Base-by-base conservation (phyloP, 2,888 invertebrate species). In the Galeruca laticollis region DNA sequence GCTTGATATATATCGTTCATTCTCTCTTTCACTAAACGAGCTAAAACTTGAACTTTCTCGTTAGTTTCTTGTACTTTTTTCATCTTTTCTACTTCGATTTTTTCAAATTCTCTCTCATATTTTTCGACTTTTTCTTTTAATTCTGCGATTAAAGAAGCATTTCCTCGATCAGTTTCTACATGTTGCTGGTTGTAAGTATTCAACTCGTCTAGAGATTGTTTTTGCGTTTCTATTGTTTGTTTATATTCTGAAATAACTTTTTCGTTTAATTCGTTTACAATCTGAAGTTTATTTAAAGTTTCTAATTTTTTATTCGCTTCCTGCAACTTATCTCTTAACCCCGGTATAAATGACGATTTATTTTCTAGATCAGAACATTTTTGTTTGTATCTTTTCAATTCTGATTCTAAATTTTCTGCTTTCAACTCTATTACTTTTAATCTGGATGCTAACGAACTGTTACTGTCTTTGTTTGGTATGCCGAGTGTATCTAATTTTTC, bases 401-500 rank as follows among this genome's bases (percentile, higher is more conserved):
- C 82, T n/a, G 68, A 54, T 31, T 72, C 49, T 35, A 81, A 77
- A 78, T 86, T 86, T 67, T 84, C 85, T 59, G 81, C 80, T 74
- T 83, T 83, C 11, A 84, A 72, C 61, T 84, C 82, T 37, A 86
- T 73, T 20, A 84, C 75, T 76, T 84, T 85, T 62, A 86, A 82
- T 77, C 84, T 86, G 26, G 85, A 78, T 65, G 77, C 79, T n/a
- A 84, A 72, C 51, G 10, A 47, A 18, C 68, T 63, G 1, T 71
- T 69, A 31, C 78, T 76, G 81, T 81, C 76, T 81, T 79, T 71
- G 70, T 65, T 73, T 65, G 73, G 75, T 68, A 75, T 62, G 9
- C 35, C 35, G 26, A 92, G 84, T 73, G 86, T 87, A 77, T 92
- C 91, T 43, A 92, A 84, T 84, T 91, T 92, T 68, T 89, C 88